Conservation (phyloP, 2,888 invertebrate genomes). For the Cremastinae sp. region DNA sequence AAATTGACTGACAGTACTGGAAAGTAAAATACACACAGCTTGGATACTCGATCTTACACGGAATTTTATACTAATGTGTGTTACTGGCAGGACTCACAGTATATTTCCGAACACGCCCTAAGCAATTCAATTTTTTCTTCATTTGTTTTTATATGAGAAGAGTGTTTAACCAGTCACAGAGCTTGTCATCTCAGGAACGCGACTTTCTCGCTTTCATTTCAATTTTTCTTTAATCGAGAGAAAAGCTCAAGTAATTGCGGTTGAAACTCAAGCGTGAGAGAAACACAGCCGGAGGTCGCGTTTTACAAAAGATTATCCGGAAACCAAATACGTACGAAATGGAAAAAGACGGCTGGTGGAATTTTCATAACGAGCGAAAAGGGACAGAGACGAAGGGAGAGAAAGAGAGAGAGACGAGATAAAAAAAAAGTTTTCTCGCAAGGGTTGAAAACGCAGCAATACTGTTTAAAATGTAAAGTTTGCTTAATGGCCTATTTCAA, state of each 20-base stretch:
- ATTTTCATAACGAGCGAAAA: not conserved
- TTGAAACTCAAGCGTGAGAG: not conserved
- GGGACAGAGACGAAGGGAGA: not conserved
- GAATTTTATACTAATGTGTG: too few species aligned
- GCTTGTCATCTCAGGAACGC: too few species aligned
- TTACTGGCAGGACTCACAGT: too few species aligned
- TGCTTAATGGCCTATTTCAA: constrained; percentile 38
- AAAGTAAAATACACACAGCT: too few species aligned
- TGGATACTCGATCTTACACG: too few species aligned
- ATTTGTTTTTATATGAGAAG: too few species aligned
- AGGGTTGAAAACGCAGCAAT: not conserved
- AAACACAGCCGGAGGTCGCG: not conserved
- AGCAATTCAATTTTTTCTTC: too few species aligned
- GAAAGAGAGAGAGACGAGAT: not conserved
- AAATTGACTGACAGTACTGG: too few species aligned
- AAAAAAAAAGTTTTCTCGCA: too few species aligned
- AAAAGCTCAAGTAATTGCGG: not conserved
- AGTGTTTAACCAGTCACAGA: too few species aligned
- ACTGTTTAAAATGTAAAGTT: constrained; percentile 40
- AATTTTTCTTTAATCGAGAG: not conserved
- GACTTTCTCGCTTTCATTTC: too few species aligned
- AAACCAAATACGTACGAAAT: not conserved
- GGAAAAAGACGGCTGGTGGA: not conserved
- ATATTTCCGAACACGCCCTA: too few species aligned
- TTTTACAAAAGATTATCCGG: not conserved